Evolutionary conservation across 1,140 invertebrate genomes (phyloP).

Genomic region (Gyrodactylus bullatarudis): DNA sequence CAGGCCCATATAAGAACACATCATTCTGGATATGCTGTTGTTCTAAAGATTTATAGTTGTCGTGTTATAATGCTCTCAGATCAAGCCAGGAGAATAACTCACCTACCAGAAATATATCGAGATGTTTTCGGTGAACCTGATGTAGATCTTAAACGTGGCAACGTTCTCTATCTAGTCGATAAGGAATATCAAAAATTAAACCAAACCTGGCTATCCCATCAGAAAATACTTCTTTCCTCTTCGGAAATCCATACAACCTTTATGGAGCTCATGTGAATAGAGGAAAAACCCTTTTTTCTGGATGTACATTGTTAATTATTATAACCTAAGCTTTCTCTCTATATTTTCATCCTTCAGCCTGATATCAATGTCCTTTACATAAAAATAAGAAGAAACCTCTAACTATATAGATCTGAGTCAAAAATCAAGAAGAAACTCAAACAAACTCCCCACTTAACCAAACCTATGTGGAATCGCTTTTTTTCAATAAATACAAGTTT

Average conservation of each 20-base stretch:
- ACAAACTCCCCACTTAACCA: too few species aligned
- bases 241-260: background rate
- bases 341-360: too few species aligned
- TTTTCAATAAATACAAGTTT: too few species aligned
- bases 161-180: background rate
- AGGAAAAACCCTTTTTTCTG: too few species aligned
- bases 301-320: too few species aligned
- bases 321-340: too few species aligned
- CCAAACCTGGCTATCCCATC: background rate
- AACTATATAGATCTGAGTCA: too few species aligned
- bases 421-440: too few species aligned
- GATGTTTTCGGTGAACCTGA: slow-evolving; percentile 1
- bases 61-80: background rate
- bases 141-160: slow-evolving; percentile 2
- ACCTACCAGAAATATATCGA: background rate
- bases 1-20: background rate
- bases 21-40: background rate
- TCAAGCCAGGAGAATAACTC: background rate
- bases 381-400: too few species aligned
- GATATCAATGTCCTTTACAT: too few species aligned
- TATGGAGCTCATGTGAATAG: background rate
- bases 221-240: background rate
- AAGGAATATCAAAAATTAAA: background rate
- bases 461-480: too few species aligned
- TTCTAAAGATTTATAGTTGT: background rate